Evolutionary conservation across 2,888 invertebrate genomes (phyloP), one percentile per base, ranked within the genome.

Genomic region (Brachypterus glaber): DNA sequence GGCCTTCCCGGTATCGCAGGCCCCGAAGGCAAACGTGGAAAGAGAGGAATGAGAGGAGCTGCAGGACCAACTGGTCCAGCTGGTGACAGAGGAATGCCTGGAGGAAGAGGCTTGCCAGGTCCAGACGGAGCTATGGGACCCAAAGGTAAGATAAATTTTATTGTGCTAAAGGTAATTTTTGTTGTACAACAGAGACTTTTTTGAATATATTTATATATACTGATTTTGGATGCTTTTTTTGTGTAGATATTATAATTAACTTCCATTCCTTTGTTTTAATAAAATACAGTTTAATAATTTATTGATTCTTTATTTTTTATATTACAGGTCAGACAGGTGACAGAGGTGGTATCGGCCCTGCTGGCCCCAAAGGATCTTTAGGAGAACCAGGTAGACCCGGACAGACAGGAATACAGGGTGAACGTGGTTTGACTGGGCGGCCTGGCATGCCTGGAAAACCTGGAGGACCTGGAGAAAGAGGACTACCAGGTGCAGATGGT

Each of bases 401-500:
- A 17, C 59, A 69, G 11, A 66, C 72, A 30, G 79, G 79, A 17
- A 46, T 64, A 12, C 68, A 76, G 66, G 80, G 78, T 13, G 53
- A 73, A 13, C 62, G 78, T 48, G 81, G 81, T 16, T 60, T 72
- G 21, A 68, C 73, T 12, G 88, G 88, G 17, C 70, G 82, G 44
- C 72, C 80, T 9, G 88, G 87, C 15, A 66, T 77, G 4, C 64
- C 76, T 5, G 85, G 85, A 0, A 81, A 81, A 63, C 63, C 75
- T 5, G 84, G 84, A 3, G 72, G 73, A 37, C 71, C 77, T 29
- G 84, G 84, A 15, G 82, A 83, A 56, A 70, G 82, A 43, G 84
- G 84, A 30, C 69, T 80, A 53, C 77, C 81, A 30, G 90, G 90
- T 7, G 82, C 84, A 39, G 89, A 90, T 64, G 90, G 90, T 4